Base-by-base conservation (phyloP, 2,888 invertebrate genomes). In the Callyntrura guangdongensis region DNA sequence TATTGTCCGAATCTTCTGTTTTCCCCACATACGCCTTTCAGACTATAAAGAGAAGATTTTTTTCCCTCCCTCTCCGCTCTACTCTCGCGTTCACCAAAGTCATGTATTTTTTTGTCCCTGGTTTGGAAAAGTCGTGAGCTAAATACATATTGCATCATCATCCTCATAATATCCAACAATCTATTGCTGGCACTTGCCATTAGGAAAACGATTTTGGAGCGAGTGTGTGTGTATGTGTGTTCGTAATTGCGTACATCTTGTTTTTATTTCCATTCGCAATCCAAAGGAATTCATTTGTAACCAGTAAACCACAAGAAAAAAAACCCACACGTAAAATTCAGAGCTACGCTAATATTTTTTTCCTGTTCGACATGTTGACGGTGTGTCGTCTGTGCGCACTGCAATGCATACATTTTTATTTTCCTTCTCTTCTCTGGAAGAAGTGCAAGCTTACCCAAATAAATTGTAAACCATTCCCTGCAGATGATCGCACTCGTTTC, bases 81-180 rank as follows among this genome's bases (percentile, higher is more conserved):
- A 47, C 36, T 36, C n/a, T n/a, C n/a, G n/a, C 49, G 5, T 22
- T 47, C 5, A 8, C 49, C 67, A 22, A 69, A 5, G 36, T 36
- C 36, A 20, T n/a, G 45, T 47, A 47, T 47, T 14, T 36, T n/a
- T 49, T 17, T 49, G 74, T 74, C 74, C 12, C 36, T 47, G 9
- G 20, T 9, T 74, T 20, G 47, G 47, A 45, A 14, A 74, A 47
- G 72, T 74, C 74, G 77, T 86, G 86, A 86, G 86, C 74, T 77
- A 77, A 86, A 86, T 86, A 77, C 86, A 86, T 77, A 86, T 74
- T 77, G 77, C 86, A 86, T 77, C 86, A 86, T 86, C 84, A 84
- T 84, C 56, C 0, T 69, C 77, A 47, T 82, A 17, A 12, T n/a
- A 14, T n/a, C 59, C 61, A 79, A 49, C 36, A 53, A 56, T 53